Percentiles rank a stretch among this genome's conserved stretches.
Conservation (phyloP, 2,113 vertebrate species). For the Hippocampus mohnikei region DNA sequence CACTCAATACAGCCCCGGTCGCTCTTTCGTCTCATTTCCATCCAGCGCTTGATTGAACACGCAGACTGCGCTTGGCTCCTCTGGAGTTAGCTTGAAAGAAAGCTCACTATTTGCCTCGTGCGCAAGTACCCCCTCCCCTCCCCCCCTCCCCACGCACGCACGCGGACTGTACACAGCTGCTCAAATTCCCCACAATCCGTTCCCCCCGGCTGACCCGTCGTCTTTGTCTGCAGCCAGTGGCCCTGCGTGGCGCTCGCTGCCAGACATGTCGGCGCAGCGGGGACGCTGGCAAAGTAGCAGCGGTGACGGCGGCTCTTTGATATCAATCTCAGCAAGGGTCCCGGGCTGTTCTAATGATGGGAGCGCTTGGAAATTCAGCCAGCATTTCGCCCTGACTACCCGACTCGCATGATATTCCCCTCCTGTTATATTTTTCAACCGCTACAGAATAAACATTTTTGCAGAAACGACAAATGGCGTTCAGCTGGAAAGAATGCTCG, state of each 20-base stretch:
- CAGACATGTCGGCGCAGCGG: slow-evolving; percentile 51
- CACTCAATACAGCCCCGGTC: not conserved
- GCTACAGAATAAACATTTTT: not conserved
- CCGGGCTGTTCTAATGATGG: slow-evolving; percentile 47
- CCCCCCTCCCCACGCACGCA: too few species aligned
- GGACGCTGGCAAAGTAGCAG: slow-evolving; percentile 42
- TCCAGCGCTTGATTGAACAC: not conserved
- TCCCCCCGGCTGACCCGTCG: slow-evolving; percentile 18
- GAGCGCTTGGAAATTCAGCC: slow-evolving; percentile 40
- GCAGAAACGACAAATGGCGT: not conserved
- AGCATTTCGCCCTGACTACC: slow-evolving; percentile 16
- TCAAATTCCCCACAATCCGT: not conserved
- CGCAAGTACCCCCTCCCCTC: not conserved
- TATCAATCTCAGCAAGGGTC: slow-evolving; percentile 45
- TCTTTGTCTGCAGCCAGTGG: slow-evolving; percentile 34
- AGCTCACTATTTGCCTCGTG: not conserved
- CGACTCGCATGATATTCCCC: not conserved
- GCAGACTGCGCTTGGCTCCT: not conserved
- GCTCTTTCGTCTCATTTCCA: not conserved
- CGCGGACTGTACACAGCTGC: not conserved
- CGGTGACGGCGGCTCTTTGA: slow-evolving; percentile 41
- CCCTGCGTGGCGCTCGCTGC: slow-evolving; percentile 21
- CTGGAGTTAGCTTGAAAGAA: not conserved
- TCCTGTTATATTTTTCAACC: not conserved
- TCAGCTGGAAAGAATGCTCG: not conserved